A percentile compares a stretch with the other conserved stretches of the same genome.
phyloP scores from a whole-genome alignment of 2,797 vertebrate genomes.

The Stomatorhinus walkeri region DNA sequence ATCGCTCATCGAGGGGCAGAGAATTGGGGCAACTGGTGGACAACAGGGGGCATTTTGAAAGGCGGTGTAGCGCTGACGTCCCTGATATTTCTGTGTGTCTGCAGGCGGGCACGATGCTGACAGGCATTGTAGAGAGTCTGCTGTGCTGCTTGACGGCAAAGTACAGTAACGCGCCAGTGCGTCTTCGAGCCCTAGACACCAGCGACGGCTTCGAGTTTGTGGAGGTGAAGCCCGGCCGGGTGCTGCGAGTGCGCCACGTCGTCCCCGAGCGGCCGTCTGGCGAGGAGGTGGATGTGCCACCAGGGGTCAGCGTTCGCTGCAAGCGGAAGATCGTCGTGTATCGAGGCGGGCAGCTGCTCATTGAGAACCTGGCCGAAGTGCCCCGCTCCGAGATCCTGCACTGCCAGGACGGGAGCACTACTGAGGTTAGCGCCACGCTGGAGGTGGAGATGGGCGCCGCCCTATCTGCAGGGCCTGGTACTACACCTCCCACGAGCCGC shows the following conservation, averaged over 20 bases:
- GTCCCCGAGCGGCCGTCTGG: constrained; percentile 49
- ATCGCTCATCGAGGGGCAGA: neutral
- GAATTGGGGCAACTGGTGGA: neutral
- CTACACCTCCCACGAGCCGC: constrained; percentile 36
- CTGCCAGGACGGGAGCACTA: constrained; percentile 66
- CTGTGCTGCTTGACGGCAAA: constrained; percentile 89
- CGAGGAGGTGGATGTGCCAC: neutral
- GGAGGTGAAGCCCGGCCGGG: constrained; percentile 88
- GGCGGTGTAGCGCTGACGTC: neutral
- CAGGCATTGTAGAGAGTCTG: constrained; percentile 81
- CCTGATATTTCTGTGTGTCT: neutral
- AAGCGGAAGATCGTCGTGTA: constrained; percentile 87
- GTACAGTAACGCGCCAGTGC: constrained; percentile 72
- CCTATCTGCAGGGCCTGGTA: neutral
- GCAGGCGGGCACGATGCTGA: constrained; percentile 76
- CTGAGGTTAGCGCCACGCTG: constrained; percentile 66
- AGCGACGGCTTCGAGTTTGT: constrained; percentile 81
- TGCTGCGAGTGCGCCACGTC: constrained; percentile 79
- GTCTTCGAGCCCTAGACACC: constrained; percentile 72
- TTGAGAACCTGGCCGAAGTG: constrained; percentile 82
- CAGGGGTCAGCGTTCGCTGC: constrained; percentile 70
- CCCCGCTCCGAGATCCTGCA: constrained; percentile 78
- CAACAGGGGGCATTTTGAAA: neutral
- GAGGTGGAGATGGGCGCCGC: constrained; percentile 67
- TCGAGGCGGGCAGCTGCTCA: constrained; percentile 85